Percentiles rank a stretch among this genome's conserved stretches.
Evolutionary conservation across 2,113 vertebrate species (phyloP).

Genomic region (Brachirus orientalis): DNA sequence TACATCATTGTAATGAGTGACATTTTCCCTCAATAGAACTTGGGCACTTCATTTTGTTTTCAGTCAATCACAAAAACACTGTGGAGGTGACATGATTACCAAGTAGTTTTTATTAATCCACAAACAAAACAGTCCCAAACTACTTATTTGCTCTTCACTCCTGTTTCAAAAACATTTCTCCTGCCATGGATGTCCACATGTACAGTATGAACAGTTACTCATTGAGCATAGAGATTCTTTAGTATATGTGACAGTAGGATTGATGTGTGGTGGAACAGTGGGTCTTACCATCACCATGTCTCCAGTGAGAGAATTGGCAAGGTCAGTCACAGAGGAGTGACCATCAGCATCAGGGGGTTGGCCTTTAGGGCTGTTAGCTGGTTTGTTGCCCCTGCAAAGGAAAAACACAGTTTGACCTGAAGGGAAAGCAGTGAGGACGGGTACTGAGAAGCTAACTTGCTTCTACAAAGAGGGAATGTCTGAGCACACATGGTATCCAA

Average conservation of each 20-base stretch:
- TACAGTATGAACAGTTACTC: neutral
- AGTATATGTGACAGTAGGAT: neutral
- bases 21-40: neutral
- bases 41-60: neutral
- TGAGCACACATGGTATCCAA: constrained; percentile 62
- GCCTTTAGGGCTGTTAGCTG: constrained; percentile 87
- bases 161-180: neutral
- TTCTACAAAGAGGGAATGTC: constrained; percentile 60
- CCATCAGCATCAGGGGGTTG: constrained; percentile 91
- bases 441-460: constrained; percentile 45
- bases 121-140: neutral
- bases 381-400: constrained; percentile 89
- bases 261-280: neutral
- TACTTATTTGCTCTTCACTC: neutral
- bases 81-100: neutral
- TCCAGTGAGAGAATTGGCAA: constrained; percentile 97
- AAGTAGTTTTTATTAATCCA: neutral
- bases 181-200: neutral
- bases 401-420: constrained; percentile 59
- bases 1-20: neutral
- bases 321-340: constrained; percentile 92
- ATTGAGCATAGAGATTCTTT: neutral
- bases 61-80: neutral
- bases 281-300: constrained; percentile 97
- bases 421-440: constrained; percentile 14